Evolutionary conservation across 2,888 invertebrate genomes (phyloP).

Genomic region (Ophion ellenae): DNA sequence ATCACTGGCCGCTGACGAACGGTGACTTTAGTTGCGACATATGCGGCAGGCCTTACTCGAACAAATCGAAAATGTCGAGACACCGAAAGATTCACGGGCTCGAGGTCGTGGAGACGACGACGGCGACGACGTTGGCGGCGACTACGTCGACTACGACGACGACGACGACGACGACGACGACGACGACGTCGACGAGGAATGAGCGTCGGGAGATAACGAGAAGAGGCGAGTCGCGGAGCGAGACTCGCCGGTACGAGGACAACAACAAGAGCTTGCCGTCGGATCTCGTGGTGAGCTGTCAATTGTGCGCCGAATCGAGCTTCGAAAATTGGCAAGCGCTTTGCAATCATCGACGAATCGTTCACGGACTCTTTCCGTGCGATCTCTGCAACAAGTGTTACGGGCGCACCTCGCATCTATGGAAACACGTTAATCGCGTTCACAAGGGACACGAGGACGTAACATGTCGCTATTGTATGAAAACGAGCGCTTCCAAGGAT

Average conservation of each 20-base stretch:
- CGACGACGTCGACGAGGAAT: background rate
- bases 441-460: conserved; percentile 86
- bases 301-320: conserved; percentile 78
- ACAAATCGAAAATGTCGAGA: conserved; percentile 84
- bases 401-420: conserved; percentile 86
- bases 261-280: background rate
- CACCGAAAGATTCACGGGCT: conserved; percentile 84
- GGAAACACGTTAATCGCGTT: conserved; percentile 87
- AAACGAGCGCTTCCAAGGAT: conserved; percentile 86
- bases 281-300: conserved; percentile 76
- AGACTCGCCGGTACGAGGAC: background rate
- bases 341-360: conserved; percentile 84
- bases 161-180: conserved; percentile 30
- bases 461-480: conserved; percentile 86
- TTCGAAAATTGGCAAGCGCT: conserved; percentile 85
- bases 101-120: conserved; percentile 70
- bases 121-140: background rate
- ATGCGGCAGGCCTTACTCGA: conserved; percentile 84
- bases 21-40: conserved; percentile 84
- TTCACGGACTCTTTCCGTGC: conserved; percentile 86
- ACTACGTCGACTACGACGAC: conserved; percentile 63
- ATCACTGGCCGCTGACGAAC: conserved; percentile 83
- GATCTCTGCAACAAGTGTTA: conserved; percentile 87
- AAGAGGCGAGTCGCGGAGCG: conserved; percentile 23
- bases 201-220: no score